phyloP scores from a whole-genome alignment of 2,113 vertebrate genomes.

The Sebastes schlegelii region DNA sequence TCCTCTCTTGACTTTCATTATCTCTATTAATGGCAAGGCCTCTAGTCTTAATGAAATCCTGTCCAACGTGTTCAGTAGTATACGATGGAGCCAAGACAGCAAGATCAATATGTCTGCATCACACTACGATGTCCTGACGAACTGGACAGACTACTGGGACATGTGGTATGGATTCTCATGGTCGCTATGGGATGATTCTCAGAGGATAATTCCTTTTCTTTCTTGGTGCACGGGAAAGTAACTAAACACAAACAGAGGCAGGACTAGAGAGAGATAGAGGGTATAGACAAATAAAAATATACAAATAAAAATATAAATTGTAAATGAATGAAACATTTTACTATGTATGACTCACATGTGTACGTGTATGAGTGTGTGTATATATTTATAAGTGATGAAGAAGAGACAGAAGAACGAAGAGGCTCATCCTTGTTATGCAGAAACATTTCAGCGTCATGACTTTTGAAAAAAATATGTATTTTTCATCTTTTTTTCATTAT shows the following conservation, averaged over 20 bases:
- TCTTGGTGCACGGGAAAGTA: background rate
- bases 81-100: background rate
- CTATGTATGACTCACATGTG: no score
- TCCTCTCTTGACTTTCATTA: slow-evolving; percentile 2
- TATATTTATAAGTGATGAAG: background rate
- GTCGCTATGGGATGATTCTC: no score
- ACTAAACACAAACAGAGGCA: background rate
- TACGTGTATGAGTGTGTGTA: background rate
- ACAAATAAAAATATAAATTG: background rate
- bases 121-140: background rate
- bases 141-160: background rate
- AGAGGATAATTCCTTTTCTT: background rate
- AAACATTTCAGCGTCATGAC: no score
- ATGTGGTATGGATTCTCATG: background rate
- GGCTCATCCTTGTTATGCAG: no score
- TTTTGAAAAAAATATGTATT: no score
- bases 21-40: slow-evolving; percentile 23
- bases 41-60: background rate
- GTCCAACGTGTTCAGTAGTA: background rate
- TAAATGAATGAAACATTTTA: background rate
- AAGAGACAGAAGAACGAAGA: background rate
- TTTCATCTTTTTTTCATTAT: no score
- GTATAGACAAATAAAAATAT: background rate
- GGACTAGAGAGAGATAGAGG: background rate
- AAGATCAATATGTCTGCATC: background rate